phyloP scores from a whole-genome alignment of 2,113 vertebrate species.

The Amphilophus citrinellus region DNA sequence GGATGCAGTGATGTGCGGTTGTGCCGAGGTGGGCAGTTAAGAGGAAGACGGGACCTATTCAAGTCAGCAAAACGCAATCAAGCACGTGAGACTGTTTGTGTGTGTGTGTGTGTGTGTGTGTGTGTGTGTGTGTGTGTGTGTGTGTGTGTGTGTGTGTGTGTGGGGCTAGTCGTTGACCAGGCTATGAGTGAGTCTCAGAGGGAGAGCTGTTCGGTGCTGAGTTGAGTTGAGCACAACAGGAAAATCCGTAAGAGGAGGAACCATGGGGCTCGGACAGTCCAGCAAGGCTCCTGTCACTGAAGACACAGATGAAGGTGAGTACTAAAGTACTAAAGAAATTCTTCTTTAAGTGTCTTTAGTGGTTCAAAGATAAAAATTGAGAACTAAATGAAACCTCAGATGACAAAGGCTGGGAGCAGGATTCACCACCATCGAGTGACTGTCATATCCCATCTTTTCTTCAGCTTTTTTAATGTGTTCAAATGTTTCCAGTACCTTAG shows the following conservation, averaged over 20 bases:
- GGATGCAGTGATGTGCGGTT: conserved; percentile 41
- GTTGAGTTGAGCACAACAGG: conserved; percentile 57
- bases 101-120: conserved; percentile 27
- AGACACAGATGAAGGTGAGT: conserved; percentile 90
- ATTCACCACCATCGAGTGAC: neutral
- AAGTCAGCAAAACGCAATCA: conserved; percentile 50
- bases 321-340: neutral
- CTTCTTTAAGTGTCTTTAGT: neutral
- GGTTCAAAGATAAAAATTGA: neutral
- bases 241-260: conserved; percentile 55
- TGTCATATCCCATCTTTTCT: neutral
- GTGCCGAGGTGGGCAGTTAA: conserved; percentile 53
- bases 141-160: conserved; percentile 13
- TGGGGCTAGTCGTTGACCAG: conserved; percentile 32
- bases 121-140: neutral
- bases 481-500: conserved; percentile 3
- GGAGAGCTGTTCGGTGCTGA: conserved; percentile 61
- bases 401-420: neutral
- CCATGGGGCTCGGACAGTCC: conserved; percentile 93
- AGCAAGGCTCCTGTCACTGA: conserved; percentile 84
- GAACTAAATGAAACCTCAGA: neutral
- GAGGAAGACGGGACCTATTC: conserved; percentile 40
- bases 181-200: conserved; percentile 65
- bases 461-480: neutral
- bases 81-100: conserved; percentile 36